Conservation (phyloP, 1,140 invertebrate genomes). For the Pteromalus puparum region DNA sequence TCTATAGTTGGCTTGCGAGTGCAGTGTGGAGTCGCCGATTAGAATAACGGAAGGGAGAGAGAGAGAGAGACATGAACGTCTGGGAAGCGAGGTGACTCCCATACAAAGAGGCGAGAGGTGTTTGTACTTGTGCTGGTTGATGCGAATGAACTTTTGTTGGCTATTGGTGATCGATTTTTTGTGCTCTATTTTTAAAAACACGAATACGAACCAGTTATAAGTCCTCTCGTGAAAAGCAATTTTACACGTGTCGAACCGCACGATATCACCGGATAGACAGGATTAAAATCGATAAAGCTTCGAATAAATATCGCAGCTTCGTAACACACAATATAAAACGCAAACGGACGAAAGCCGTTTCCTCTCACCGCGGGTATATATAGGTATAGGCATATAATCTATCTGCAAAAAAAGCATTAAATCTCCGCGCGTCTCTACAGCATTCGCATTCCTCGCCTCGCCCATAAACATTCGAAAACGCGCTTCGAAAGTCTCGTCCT, state of each 20-base stretch:
- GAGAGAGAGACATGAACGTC: conserved; percentile 39
- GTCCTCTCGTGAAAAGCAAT: neutral
- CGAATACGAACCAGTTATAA: no score
- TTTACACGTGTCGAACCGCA: neutral
- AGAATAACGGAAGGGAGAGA: conserved; percentile 28
- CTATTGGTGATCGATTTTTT: no score
- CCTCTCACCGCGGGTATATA: no score
- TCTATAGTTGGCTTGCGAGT: neutral
- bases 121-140: neutral
- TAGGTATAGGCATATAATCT: neutral
- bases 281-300: neutral
- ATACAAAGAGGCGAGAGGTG: neutral
- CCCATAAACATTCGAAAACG: conserved; percentile 21
- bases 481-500: neutral
- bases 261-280: neutral
- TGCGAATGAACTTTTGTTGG: no score
- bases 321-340: no score
- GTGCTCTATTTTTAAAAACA: no score
- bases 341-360: neutral
- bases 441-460: conserved; percentile 34
- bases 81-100: conserved; percentile 17
- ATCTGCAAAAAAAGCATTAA: conserved; percentile 26
- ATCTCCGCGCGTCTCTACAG: neutral
- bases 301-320: no score
- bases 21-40: neutral